Percentiles rank a stretch among this genome's conserved stretches.
Evolutionary conservation across 2,113 vertebrate genomes (phyloP).

Genomic region (Planiliza haematocheilus): DNA sequence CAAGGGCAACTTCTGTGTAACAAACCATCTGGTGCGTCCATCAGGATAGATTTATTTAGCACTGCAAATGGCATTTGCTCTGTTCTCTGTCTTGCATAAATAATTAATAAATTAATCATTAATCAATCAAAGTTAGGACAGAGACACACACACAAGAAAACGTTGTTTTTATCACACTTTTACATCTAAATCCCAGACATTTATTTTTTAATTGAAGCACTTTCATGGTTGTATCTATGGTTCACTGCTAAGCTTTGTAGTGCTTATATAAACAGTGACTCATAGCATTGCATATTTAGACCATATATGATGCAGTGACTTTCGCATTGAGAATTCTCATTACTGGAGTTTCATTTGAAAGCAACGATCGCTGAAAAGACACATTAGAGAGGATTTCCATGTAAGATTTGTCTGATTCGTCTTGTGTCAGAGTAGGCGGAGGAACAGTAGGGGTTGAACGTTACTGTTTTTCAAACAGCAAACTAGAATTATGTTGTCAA

Average conservation of each 20-base stretch:
- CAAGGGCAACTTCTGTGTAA: too few species aligned
- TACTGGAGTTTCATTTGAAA: too few species aligned
- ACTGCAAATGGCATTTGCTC: constrained; percentile 7
- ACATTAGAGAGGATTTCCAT: too few species aligned
- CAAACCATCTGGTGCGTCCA: too few species aligned
- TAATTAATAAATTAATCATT: constrained; percentile 1
- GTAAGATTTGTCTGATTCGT: background rate
- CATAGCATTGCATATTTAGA: too few species aligned
- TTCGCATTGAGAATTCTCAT: too few species aligned
- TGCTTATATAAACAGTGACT: background rate
- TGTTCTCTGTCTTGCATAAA: constrained; percentile 20
- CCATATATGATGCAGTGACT: too few species aligned
- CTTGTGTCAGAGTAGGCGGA: background rate
- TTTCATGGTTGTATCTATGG: background rate
- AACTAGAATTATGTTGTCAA: constrained; percentile 26
- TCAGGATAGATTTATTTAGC: too few species aligned
- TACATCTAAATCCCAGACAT: too few species aligned
- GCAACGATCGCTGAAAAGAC: too few species aligned
- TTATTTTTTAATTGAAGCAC: constrained; percentile 2
- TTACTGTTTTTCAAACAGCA: constrained; percentile 20
- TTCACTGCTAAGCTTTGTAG: too few species aligned
- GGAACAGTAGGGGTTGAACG: constrained; percentile 14
- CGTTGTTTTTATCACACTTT: too few species aligned
- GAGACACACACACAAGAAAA: constrained; percentile 24
- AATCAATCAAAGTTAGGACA: constrained; percentile 13